Conservation (phyloP, 1,140 invertebrate species). For the Musca domestica region DNA sequence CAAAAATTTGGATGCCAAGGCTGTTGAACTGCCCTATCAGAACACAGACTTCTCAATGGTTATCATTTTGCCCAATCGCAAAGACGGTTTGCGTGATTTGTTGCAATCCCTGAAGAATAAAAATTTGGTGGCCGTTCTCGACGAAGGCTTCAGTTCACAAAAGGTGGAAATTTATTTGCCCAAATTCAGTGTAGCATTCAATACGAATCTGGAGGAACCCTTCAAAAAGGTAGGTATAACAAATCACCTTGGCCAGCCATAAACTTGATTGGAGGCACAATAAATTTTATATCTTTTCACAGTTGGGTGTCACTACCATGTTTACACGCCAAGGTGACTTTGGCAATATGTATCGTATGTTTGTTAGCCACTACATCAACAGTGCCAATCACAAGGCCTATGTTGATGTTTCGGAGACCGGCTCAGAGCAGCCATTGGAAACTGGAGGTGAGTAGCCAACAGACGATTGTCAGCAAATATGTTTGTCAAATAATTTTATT, state of each 20-base stretch:
- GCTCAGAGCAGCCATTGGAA: slow-evolving; percentile 57
- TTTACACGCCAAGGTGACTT: slow-evolving; percentile 55
- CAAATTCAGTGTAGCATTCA: slow-evolving; percentile 63
- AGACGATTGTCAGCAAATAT: neutral
- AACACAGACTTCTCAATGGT: slow-evolving; percentile 46
- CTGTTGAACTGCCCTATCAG: slow-evolving; percentile 47
- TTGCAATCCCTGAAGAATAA: slow-evolving; percentile 44
- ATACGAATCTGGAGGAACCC: slow-evolving; percentile 55
- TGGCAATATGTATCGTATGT: slow-evolving; percentile 67
- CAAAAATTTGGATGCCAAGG: slow-evolving; percentile 42
- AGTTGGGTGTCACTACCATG: slow-evolving; percentile 63
- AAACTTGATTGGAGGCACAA: neutral
- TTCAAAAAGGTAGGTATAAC: slow-evolving; percentile 56
- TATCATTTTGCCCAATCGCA: slow-evolving; percentile 44
- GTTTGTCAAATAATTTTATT: neutral
- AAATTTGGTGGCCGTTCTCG: slow-evolving; percentile 47
- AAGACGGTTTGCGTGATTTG: slow-evolving; percentile 41
- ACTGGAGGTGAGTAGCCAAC: slow-evolving; percentile 56
- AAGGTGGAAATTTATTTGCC: slow-evolving; percentile 60
- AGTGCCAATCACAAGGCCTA: slow-evolving; percentile 55
- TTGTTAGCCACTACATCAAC: slow-evolving; percentile 54
- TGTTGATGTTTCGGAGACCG: slow-evolving; percentile 45
- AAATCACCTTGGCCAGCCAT: neutral
- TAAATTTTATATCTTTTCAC: slow-evolving; percentile 28
- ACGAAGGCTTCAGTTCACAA: slow-evolving; percentile 35